Evolutionary conservation across 2,113 vertebrate species (phyloP).

Genomic region (Xiphias gladius): DNA sequence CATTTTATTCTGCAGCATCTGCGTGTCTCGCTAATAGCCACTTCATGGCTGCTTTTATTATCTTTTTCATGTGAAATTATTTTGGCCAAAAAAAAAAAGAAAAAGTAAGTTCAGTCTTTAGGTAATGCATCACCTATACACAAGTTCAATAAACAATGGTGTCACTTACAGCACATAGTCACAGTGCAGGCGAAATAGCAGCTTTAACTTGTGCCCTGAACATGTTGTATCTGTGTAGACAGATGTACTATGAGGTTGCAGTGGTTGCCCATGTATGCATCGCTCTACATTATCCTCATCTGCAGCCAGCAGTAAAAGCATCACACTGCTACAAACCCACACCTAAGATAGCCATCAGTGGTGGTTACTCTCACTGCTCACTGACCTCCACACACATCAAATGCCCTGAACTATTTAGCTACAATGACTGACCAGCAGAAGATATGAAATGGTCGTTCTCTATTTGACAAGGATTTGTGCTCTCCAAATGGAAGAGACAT

Average conservation of each 20-base stretch:
- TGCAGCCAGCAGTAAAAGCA: slow-evolving; percentile 61
- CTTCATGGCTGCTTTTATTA: slow-evolving; percentile 23
- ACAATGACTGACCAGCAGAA: slow-evolving; percentile 5
- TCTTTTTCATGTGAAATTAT: slow-evolving; percentile 33
- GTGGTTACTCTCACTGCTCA: slow-evolving; percentile 36
- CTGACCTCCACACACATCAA: slow-evolving; percentile 54
- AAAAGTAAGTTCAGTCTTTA: slow-evolving; percentile 7
- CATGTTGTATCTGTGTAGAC: slow-evolving; percentile 63
- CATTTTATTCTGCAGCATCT: slow-evolving; percentile 35
- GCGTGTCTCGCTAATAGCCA: slow-evolving; percentile 16
- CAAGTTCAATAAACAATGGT: slow-evolving; percentile 13
- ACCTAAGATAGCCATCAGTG: slow-evolving; percentile 59
- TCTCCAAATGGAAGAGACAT: slow-evolving; percentile 27
- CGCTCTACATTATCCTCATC: slow-evolving; percentile 69
- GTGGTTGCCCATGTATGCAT: slow-evolving; percentile 59
- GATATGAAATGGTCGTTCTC: slow-evolving; percentile 8
- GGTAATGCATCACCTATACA: background rate
- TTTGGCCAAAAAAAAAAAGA: background rate
- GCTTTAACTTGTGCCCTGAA: slow-evolving; percentile 30
- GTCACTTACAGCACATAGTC: slow-evolving; percentile 23
- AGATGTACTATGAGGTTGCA: slow-evolving; percentile 58
- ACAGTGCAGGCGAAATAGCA: slow-evolving; percentile 25
- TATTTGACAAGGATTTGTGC: slow-evolving; percentile 26
- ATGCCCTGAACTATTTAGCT: slow-evolving; percentile 16
- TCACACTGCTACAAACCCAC: slow-evolving; percentile 45